A percentile compares a stretch with the other conserved stretches of the same genome.
These are phyloP conservation scores for Narcine bancroftii DNA, from an alignment of 2,113 vertebrate species.

Conservation along the genomic window DNA sequence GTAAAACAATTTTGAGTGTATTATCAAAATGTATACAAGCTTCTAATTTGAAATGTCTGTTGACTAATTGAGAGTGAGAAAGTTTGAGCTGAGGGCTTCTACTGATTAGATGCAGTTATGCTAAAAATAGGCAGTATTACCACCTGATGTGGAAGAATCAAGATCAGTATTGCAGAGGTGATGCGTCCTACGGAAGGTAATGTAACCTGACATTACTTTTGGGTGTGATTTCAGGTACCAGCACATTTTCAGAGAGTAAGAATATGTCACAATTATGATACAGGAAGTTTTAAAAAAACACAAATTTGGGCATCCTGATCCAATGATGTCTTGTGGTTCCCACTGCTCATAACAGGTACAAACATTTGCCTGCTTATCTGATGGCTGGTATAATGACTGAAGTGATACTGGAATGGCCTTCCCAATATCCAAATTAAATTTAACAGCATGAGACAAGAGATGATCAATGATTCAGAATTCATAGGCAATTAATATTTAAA, in stretches of 20 bases:
- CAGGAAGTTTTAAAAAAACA: background rate
- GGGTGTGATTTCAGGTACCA: background rate
- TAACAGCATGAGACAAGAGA: background rate
- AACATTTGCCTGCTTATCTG: background rate
- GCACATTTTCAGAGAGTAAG: background rate
- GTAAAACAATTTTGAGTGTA: background rate
- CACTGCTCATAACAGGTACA: background rate
- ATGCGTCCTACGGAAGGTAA: background rate
- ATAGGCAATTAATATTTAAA: background rate
- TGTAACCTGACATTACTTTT: background rate
- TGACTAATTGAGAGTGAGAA: background rate
- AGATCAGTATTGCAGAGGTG: background rate
- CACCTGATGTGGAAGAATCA: background rate
- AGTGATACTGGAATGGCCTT: background rate
- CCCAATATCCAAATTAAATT: background rate
- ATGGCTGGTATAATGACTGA: background rate
- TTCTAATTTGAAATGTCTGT: background rate
- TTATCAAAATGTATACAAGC: background rate
- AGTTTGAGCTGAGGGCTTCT: no score
- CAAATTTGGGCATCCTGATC: background rate
- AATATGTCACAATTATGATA: background rate
- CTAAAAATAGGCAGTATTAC: background rate
- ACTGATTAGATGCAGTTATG: background rate
- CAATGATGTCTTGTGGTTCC: background rate
- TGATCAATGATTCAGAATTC: background rate